Evolutionary conservation across 2,888 invertebrate genomes (phyloP).

Genomic region (Herminia tarsipennalis): DNA sequence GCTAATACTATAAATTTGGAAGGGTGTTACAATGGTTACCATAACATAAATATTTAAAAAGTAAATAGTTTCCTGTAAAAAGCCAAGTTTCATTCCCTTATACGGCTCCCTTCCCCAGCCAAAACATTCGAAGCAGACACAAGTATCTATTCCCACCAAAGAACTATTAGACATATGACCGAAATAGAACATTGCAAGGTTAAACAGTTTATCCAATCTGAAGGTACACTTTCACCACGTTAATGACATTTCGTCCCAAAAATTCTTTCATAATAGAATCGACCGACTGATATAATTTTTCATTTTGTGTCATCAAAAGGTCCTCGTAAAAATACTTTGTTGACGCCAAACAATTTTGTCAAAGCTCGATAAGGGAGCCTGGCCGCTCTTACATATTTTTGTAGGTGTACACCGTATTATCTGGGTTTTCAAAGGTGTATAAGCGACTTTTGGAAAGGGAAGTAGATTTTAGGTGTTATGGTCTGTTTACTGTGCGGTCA

Average conservation of each 20-base stretch:
- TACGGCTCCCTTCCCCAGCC: too few species aligned
- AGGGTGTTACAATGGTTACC: too few species aligned
- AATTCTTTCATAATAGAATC: slow-evolving; percentile 11
- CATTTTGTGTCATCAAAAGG: slow-evolving; percentile 25
- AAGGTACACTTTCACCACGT: too few species aligned
- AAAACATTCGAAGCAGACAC: too few species aligned
- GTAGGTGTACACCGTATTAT: slow-evolving; percentile 17
- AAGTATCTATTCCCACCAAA: too few species aligned
- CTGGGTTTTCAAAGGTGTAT: slow-evolving; percentile 14
- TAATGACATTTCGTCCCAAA: slow-evolving; percentile 5
- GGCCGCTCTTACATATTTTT: slow-evolving; percentile 24
- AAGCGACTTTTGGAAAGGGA: slow-evolving; percentile 7
- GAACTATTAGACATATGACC: too few species aligned
- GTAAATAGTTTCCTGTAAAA: too few species aligned
- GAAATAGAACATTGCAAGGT: too few species aligned
- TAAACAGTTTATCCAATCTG: too few species aligned
- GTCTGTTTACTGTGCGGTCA: slow-evolving; percentile 4
- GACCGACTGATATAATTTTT: slow-evolving; percentile 28
- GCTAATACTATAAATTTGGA: too few species aligned
- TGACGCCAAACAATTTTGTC: slow-evolving; percentile 40
- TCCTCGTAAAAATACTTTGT: slow-evolving; percentile 32
- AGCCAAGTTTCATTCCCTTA: too few species aligned
- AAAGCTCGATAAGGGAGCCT: slow-evolving; percentile 21
- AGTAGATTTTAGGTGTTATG: slow-evolving; percentile 21
- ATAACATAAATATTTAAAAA: too few species aligned